Percentiles rank a stretch among this genome's conserved stretches.
Conservation (phyloP, 2,113 vertebrate genomes). For the Melanotaenia duboulayi region DNA sequence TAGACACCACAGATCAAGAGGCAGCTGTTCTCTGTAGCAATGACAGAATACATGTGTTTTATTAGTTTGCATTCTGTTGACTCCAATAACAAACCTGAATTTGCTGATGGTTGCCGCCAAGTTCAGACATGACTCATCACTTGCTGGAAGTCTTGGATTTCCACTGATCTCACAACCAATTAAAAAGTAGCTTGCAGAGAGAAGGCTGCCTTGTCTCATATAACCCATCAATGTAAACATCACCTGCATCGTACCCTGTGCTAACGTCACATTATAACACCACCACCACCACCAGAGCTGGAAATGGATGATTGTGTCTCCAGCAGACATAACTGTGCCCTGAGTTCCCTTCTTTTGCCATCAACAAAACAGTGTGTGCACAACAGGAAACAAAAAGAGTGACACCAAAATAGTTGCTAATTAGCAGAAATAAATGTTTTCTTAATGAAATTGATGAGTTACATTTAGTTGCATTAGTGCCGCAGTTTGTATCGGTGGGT, state of each 20-base stretch:
- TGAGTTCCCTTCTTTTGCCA: not conserved
- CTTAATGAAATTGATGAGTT: constrained; percentile 31
- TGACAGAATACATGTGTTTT: too few relatives aligned
- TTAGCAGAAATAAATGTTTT: constrained; percentile 4
- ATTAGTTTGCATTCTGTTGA: not conserved
- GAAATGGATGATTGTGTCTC: constrained; percentile 30
- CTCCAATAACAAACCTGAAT: constrained; percentile 2
- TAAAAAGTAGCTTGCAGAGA: constrained; percentile 44
- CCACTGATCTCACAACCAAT: constrained; percentile 55
- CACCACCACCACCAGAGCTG: not conserved
- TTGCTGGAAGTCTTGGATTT: constrained; percentile 19
- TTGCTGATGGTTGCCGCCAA: constrained; percentile 15
- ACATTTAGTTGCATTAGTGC: constrained; percentile 11
- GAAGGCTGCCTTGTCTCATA: constrained; percentile 34
- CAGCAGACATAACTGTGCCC: not conserved
- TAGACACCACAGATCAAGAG: too few relatives aligned
- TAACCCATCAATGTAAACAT: constrained; percentile 33
- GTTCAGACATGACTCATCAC: constrained; percentile 10
- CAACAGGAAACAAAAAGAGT: not conserved
- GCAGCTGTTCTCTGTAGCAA: too few relatives aligned
- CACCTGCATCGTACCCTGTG: constrained; percentile 18
- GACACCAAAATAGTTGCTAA: constrained; percentile 8
- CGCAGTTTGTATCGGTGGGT: constrained; percentile 7
- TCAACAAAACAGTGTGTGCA: not conserved
- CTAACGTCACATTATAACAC: constrained; percentile 25